Evolutionary conservation across 37 sponge, comb jelly and placozoan genomes (phyloP), one percentile per base, ranked within the genome.

Genomic region (Corticium candelabrum): DNA sequence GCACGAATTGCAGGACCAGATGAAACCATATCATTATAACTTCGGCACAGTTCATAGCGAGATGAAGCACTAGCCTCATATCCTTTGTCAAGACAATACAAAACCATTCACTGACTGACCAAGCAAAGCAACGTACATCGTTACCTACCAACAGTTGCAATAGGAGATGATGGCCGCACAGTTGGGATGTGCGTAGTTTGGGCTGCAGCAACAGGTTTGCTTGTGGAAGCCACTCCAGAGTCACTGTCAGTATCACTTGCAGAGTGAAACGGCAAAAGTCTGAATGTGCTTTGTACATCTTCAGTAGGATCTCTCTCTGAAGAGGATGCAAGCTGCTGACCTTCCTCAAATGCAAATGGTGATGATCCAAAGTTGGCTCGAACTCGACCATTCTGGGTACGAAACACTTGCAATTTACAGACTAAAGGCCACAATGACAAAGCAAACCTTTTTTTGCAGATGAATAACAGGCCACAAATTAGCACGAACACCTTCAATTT

Each of bases 321-420:
- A 50, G 11, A 21, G 21, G 62, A 27, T 11, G 62, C 62, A 21
- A 50, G 91, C 74, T 78, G 74, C 41, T 84, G 85, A 40, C 96
- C 90, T 71, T 87, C 85, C 39, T 77, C 82, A 77, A 87, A 96
- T 37, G 57, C 29, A 56, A 96, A 96, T 1, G 83, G 83, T 40
- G 79, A 68, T 3, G 90, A 87, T 1, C 97, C 97, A 87, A 96
- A 93, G 81, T 96, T 96, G 29, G 86, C 89, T 36, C 86, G 38
- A 1, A 96, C 86, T 37, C 84, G 82, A 21, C 73, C 82, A 1
- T 78, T 84, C 95, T 94, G 75, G 7, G 21, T 33, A 35, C 37
- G 32, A 5, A 90, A 91, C 80, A 87, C 92, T 37, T 86, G 88
- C 82, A 86, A 87, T 11, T 92, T 39, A 70, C 88, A 89, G 1